These are phyloP conservation scores for Drosophila kuntzei DNA, from an alignment of 2,888 invertebrate genomes.

Conservation along the genomic window DNA sequence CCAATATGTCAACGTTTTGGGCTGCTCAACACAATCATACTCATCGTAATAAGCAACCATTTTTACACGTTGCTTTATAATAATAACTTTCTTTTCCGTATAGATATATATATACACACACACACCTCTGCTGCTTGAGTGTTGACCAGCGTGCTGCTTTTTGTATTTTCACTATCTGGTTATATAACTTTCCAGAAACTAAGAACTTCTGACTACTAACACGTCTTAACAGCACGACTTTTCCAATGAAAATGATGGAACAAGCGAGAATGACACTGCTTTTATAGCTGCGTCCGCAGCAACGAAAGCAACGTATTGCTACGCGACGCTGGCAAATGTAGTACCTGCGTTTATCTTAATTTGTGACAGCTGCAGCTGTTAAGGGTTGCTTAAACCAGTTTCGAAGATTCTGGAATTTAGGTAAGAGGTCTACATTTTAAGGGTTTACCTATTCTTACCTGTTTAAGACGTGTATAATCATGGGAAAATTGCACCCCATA, in stretches of 20 bases:
- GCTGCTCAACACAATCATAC: constrained; percentile 64
- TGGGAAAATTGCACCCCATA: constrained; percentile 30
- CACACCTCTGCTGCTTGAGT: constrained; percentile 56
- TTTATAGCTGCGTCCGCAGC: constrained; percentile 48
- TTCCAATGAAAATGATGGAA: constrained; percentile 36
- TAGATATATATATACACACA: constrained; percentile 53
- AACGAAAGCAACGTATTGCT: constrained; percentile 47
- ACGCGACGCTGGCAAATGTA: constrained; percentile 27
- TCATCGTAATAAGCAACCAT: constrained; percentile 72
- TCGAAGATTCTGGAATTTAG: not conserved
- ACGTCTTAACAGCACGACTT: constrained; percentile 42
- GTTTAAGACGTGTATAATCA: not conserved
- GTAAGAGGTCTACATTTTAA: not conserved
- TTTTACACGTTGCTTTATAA: constrained; percentile 32
- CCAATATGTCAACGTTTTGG: constrained; percentile 86
- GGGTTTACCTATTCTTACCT: constrained; percentile 14
- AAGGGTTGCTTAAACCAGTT: constrained; percentile 5
- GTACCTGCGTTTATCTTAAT: constrained; percentile 26
- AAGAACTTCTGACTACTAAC: constrained; percentile 18
- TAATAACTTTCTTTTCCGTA: constrained; percentile 47
- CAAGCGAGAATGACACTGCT: constrained; percentile 13
- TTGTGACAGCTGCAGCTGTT: constrained; percentile 3
- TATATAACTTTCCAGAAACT: constrained; percentile 45
- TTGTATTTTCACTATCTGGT: constrained; percentile 37
- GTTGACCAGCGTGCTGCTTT: constrained; percentile 33